Evolutionary conservation across 2,113 vertebrate species (phyloP).

Genomic region (Bombycilla garrulus): DNA sequence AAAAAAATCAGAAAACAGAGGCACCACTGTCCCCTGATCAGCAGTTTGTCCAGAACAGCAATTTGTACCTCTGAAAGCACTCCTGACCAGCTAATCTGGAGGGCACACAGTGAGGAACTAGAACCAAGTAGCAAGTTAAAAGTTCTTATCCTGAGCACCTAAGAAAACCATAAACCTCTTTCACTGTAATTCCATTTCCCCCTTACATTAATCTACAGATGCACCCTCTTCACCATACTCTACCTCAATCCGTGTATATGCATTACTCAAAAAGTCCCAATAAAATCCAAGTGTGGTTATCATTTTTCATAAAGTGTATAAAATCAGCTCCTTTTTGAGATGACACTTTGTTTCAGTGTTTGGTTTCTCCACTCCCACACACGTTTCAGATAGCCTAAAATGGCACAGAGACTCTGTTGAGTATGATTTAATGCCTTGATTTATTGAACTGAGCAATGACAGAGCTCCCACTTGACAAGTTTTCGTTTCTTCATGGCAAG

Average conservation of each 20-base stretch:
- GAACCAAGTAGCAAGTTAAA: neutral
- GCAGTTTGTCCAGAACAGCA: neutral
- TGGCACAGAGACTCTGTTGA: neutral
- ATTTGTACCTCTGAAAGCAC: neutral
- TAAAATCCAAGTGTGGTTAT: neutral
- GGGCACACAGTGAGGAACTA: neutral
- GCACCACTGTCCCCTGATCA: neutral
- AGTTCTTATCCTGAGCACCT: neutral
- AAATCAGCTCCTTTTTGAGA: neutral
- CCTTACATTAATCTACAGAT: neutral
- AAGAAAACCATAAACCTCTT: neutral
- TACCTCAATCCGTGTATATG: neutral
- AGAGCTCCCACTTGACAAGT: constrained; percentile 62
- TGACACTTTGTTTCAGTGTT: neutral
- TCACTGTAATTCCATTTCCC: neutral
- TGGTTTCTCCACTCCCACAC: neutral
- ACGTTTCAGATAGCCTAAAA: constrained; percentile 1
- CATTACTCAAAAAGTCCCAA: neutral
- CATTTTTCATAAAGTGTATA: neutral
- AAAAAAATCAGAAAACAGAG: neutral
- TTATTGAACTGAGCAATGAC: constrained; percentile 65
- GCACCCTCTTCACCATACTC: neutral
- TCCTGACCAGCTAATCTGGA: neutral
- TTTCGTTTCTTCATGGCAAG: constrained; percentile 70
- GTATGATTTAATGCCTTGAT: constrained; percentile 70